Conservation (phyloP, 2,113 vertebrate genomes). For the Pandion haliaetus region DNA sequence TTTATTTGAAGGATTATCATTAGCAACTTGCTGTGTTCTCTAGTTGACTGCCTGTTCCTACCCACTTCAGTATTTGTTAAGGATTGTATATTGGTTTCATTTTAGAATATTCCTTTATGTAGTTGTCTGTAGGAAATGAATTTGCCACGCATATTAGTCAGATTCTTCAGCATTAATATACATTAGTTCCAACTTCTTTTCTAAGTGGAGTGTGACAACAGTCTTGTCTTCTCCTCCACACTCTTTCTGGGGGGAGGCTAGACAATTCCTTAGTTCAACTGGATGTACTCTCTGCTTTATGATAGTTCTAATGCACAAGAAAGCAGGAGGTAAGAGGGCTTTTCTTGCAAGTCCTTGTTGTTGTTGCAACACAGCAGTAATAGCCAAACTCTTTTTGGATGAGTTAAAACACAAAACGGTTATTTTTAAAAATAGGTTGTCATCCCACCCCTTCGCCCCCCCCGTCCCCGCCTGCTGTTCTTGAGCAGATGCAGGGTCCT, state of each 20-base stretch:
- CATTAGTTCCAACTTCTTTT: not conserved
- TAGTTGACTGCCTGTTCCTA: not conserved
- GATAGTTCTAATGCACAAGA: not conserved
- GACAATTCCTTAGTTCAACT: not conserved
- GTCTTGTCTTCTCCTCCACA: not conserved
- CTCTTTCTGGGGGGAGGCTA: not conserved
- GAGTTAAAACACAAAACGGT: not conserved
- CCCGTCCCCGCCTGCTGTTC: not conserved
- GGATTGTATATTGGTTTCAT: not conserved
- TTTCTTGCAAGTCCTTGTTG: not conserved
- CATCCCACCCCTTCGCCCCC: too few relatives aligned
- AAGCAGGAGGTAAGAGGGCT: not conserved
- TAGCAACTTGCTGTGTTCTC: not conserved
- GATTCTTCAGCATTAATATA: not conserved
- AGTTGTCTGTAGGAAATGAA: not conserved
- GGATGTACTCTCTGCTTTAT: not conserved
- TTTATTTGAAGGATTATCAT: slow-evolving; percentile 11
- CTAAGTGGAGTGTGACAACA: not conserved
- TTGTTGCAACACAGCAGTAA: not conserved
- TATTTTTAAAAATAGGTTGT: not conserved
- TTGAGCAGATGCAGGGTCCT: not conserved
- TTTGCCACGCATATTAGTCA: not conserved
- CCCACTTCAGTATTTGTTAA: not conserved
- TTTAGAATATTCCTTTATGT: not conserved
- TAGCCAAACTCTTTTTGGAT: not conserved